These are phyloP conservation scores for Diplodus sargus DNA, from an alignment of 2,797 vertebrate species.

Conservation along the genomic window DNA sequence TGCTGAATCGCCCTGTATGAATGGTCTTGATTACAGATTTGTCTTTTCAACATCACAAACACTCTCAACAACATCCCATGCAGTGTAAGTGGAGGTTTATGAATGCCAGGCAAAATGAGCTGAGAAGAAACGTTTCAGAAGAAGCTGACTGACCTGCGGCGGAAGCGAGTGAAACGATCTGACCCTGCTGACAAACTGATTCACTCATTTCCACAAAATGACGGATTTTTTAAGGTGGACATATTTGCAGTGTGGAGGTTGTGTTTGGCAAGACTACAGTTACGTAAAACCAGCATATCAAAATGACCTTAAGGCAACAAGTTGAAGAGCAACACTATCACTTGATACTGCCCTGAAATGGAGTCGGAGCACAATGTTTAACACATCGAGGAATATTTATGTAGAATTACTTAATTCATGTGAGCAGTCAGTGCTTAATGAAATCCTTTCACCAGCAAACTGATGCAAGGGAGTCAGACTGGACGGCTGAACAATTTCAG, in stretches of 20 bases:
- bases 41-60: too few relatives aligned
- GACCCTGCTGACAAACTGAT: slow-evolving; percentile 11
- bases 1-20: too few relatives aligned
- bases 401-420: not conserved
- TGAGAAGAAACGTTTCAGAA: not conserved
- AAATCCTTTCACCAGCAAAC: slow-evolving; percentile 6
- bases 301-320: slow-evolving; percentile 11
- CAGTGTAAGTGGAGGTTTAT: too few relatives aligned
- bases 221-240: not conserved
- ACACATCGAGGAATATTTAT: not conserved
- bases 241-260: slow-evolving; percentile 27
- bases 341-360: not conserved
- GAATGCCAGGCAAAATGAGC: not conserved
- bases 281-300: slow-evolving; percentile 25
- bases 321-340: slow-evolving; percentile 7
- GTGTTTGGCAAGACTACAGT: slow-evolving; percentile 21
- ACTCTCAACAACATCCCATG: too few relatives aligned
- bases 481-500: slow-evolving; percentile 19
- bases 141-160: slow-evolving; percentile 25
- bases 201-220: not conserved
- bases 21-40: too few relatives aligned
- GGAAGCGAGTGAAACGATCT: slow-evolving; percentile 7
- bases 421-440: slow-evolving; percentile 9
- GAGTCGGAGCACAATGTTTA: not conserved
- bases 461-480: slow-evolving; percentile 8